phyloP scores from a whole-genome alignment of 2,797 vertebrate genomes.

The Limosa lapponica region DNA sequence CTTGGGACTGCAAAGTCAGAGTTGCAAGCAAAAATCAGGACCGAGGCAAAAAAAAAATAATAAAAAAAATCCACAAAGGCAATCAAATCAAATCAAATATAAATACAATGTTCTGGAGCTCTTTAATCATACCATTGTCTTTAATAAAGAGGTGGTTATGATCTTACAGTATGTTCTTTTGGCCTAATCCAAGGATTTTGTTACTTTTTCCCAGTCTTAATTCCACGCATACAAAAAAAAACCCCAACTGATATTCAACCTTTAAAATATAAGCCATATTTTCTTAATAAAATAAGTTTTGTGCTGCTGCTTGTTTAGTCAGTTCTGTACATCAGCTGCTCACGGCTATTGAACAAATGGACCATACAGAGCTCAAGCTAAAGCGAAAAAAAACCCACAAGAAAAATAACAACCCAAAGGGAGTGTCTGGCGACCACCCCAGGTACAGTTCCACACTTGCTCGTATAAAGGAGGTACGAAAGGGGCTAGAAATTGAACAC shows the following conservation, averaged over 20 bases:
- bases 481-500: conserved; percentile 76
- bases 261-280: conserved; percentile 78
- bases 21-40: conserved; percentile 62
- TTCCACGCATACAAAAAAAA: conserved; percentile 46
- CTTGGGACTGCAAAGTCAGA: conserved; percentile 45
- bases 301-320: conserved; percentile 77
- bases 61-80: conserved; percentile 19
- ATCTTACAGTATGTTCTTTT: conserved; percentile 65
- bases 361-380: conserved; percentile 78
- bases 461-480: conserved; percentile 74
- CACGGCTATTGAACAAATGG: conserved; percentile 77
- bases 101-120: conserved; percentile 61
- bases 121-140: conserved; percentile 50
- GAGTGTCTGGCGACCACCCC: conserved; percentile 55
- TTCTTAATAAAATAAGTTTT: conserved; percentile 80
- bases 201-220: conserved; percentile 54
- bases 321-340: conserved; percentile 78
- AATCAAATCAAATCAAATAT: conserved; percentile 13
- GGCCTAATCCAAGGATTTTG: conserved; percentile 66
- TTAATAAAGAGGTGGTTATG: conserved; percentile 64
- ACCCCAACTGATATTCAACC: conserved; percentile 48
- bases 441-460: conserved; percentile 75
- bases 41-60: not conserved
- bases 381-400: conserved; percentile 72
- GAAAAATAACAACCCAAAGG: conserved; percentile 66